Conservation (phyloP, 1,140 invertebrate species). For the Pristionchus pacificus region DNA sequence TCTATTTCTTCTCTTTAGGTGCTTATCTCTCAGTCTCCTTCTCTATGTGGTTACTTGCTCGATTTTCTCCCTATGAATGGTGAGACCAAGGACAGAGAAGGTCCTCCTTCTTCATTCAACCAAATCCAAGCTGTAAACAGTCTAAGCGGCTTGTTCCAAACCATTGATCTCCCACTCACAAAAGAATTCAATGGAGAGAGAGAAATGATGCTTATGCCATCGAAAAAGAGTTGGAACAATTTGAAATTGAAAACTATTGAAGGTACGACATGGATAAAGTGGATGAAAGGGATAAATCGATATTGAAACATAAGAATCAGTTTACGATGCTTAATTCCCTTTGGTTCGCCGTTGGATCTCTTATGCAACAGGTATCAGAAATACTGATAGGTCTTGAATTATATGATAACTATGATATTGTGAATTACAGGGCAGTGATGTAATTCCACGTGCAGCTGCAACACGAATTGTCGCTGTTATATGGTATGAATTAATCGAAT, state of each 20-base stretch:
- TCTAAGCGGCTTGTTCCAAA: too few relatives aligned
- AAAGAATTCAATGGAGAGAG: constrained; percentile 5
- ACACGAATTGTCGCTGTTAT: constrained; percentile 83
- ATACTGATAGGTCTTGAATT: too few relatives aligned
- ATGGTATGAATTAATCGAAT: constrained; percentile 76
- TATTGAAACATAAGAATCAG: constrained; percentile 67
- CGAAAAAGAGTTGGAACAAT: constrained; percentile 9
- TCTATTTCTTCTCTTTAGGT: constrained; percentile 59
- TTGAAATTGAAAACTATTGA: constrained; percentile 11
- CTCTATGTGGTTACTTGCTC: constrained; percentile 83
- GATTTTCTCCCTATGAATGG: constrained; percentile 90
- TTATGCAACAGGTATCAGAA: constrained; percentile 84
- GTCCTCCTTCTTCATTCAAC: background rate
- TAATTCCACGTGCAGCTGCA: constrained; percentile 76
- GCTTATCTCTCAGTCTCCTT: constrained; percentile 87
- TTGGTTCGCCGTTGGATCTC: constrained; percentile 87
- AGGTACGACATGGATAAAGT: constrained; percentile 45
- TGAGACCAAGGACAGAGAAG: too few relatives aligned
- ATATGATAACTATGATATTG: background rate
- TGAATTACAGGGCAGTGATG: constrained; percentile 61
- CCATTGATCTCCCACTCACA: constrained; percentile 24
- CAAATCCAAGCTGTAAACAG: background rate
- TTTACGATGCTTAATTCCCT: constrained; percentile 86
- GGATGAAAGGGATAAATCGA: constrained; percentile 41
- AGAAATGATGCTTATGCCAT: background rate